A percentile compares a stretch with the other conserved stretches of the same genome.
phyloP scores from a whole-genome alignment of 2,797 vertebrate genomes.

The Sternarchorhynchus goeldii region DNA sequence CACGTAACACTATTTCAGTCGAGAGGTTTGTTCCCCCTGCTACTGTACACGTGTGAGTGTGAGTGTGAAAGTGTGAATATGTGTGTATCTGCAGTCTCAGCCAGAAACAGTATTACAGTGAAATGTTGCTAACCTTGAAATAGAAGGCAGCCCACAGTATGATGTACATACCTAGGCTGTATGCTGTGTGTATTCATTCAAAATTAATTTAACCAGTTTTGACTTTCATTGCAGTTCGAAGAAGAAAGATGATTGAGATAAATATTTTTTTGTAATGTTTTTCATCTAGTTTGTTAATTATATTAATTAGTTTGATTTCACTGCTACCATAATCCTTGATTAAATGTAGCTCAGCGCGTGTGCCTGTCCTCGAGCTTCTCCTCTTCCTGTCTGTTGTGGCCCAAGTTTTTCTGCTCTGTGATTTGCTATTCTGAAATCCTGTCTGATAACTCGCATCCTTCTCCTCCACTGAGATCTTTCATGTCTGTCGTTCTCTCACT shows the following conservation, averaged over 20 bases:
- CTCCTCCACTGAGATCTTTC: neutral
- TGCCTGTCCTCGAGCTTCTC: neutral
- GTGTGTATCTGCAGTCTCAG: slow-evolving; percentile 1
- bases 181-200: slow-evolving; percentile 25
- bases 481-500: slow-evolving; percentile 55
- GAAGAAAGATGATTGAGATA: neutral
- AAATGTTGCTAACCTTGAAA: slow-evolving; percentile 45
- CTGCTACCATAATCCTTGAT: too few relatives aligned
- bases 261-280: neutral
- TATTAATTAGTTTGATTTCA: neutral
- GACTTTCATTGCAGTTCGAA: neutral
- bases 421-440: neutral
- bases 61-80: neutral
- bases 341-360: neutral
- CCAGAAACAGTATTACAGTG: slow-evolving; percentile 22
- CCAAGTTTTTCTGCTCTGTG: slow-evolving; percentile 22
- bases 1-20: slow-evolving; percentile 67
- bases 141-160: slow-evolving; percentile 8
- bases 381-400: neutral
- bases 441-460: slow-evolving; percentile 10
- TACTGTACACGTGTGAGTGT: slow-evolving; percentile 52
- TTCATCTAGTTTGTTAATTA: neutral
- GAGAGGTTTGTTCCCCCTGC: slow-evolving; percentile 68
- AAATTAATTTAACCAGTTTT: neutral
- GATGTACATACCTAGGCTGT: neutral